Base-by-base conservation (phyloP, 2,113 vertebrate species). In the Piprites chloris region DNA sequence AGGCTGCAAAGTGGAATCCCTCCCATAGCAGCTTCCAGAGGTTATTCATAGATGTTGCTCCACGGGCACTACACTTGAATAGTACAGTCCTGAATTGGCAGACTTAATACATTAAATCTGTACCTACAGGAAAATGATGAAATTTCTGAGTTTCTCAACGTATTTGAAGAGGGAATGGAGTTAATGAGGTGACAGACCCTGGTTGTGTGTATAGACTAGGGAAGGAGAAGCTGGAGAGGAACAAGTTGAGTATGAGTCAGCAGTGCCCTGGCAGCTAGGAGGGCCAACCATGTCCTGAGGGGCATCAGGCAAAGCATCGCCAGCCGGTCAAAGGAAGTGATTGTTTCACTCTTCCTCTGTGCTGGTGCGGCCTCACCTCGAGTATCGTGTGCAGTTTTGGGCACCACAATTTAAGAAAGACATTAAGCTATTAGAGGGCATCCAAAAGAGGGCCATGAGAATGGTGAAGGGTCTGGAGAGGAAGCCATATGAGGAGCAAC, bases 341-440 rank as follows among this genome's bases (percentile, higher is more conserved):
- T 61, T 89, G 62, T 75, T 39, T 69, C 0, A 3, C 44, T 67
- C 68, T 61, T 67, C 46, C 52, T 50, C 22, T 73, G 35, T 0
- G 0, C 61, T 73, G 61, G 23, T 39, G 3, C 0, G 0, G 39
- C 33, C 46, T 89, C 69, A 14, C 11, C 15, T 52, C 0, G 0
- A 52, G 61, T 20, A 62, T 61, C 58, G 19, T 46, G 67, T 61
- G 1, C 18, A 61, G 61, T 2, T 74, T 7, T n/a, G 46, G 33
- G 23, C 24, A 14, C 15, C 16, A 6, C 20, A 53, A 3, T 12
- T 4, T 10, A 32, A 53, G n/a, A 6, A 32, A 53, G n/a, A 6
- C 2, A 53, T 3, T n/a, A 5, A 68, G 39, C 4, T 12, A 1
- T 9, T 47, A 1, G 14, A 53, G 61, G n/a, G 16, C 1, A 2